These are phyloP conservation scores for Prionchulus punctatus DNA, from an alignment of 2,888 invertebrate species.

Conservation along the genomic window DNA sequence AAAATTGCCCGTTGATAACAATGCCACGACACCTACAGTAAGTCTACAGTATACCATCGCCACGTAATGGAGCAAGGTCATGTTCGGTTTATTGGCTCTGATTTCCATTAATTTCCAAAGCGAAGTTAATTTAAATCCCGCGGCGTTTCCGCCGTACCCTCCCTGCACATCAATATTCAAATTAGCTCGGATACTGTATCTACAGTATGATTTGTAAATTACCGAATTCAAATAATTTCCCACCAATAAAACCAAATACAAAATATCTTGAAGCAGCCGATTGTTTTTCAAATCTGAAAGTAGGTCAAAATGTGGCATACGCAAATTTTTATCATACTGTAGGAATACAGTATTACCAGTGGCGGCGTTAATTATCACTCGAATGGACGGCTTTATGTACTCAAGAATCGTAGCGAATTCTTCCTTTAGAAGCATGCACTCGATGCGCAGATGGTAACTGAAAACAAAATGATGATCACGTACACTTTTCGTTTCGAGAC, in stretches of 20 bases:
- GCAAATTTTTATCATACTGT: neutral
- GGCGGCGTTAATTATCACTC: conserved; percentile 72
- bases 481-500: no score
- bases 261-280: conserved; percentile 60
- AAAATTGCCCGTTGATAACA: no score
- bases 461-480: no score
- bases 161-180: conserved; percentile 44
- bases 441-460: conserved; percentile 83
- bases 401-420: conserved; percentile 78
- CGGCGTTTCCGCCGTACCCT: conserved; percentile 88
- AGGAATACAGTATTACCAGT: conserved; percentile 50
- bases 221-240: conserved; percentile 92
- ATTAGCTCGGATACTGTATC: neutral
- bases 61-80: conserved; percentile 87
- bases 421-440: conserved; percentile 82
- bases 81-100: conserved; percentile 82
- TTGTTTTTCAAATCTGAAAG: conserved; percentile 49
- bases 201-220: conserved; percentile 28
- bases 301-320: no score
- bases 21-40: no score
- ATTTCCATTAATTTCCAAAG: conserved; percentile 84
- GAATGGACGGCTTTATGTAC: conserved; percentile 76
- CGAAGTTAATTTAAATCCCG: conserved; percentile 82
- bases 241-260: conserved; percentile 81
- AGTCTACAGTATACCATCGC: no score